Evolutionary conservation across 2,888 invertebrate species (phyloP).

Genomic region (Tiliacea citrago): DNA sequence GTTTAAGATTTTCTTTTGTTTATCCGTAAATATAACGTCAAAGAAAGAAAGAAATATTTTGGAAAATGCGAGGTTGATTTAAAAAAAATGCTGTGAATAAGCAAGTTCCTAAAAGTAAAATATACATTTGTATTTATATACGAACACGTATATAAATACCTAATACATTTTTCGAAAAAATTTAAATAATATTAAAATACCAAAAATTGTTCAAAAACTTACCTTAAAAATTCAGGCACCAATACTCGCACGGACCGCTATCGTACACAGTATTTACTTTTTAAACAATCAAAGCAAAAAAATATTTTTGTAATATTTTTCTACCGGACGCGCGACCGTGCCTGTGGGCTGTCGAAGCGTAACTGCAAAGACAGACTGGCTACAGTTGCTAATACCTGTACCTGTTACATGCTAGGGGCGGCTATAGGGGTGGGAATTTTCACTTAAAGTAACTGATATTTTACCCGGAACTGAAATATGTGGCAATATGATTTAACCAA

Average conservation of each 20-base stretch:
- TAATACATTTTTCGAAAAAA: not conserved
- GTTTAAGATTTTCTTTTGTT: conserved; percentile 11
- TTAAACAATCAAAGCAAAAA: conserved; percentile 54
- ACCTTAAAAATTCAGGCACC: conserved; percentile 48
- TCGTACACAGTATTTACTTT: conserved; percentile 61
- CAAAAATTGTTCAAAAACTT: conserved; percentile 41
- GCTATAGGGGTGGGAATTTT: conserved; percentile 54
- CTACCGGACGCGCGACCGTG: conserved; percentile 65
- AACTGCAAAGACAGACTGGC: conserved; percentile 70
- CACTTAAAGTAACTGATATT: conserved; percentile 42
- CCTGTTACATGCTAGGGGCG: conserved; percentile 84
- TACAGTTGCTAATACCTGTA: conserved; percentile 76
- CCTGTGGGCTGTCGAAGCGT: conserved; percentile 66
- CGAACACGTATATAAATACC: not conserved
- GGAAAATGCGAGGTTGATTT: rapidly evolving
- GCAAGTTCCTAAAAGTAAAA: not conserved
- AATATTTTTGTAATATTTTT: conserved; percentile 40
- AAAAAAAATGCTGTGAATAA: conserved; percentile 27
- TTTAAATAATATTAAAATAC: not conserved
- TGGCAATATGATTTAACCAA: not conserved
- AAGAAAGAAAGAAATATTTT: not conserved
- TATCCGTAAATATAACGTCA: not conserved
- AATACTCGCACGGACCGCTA: conserved; percentile 50
- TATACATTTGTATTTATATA: not conserved
- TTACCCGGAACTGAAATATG: not conserved